These are phyloP conservation scores for Archips xylosteana DNA, from an alignment of 2,888 invertebrate species.

Conservation along the genomic window DNA sequence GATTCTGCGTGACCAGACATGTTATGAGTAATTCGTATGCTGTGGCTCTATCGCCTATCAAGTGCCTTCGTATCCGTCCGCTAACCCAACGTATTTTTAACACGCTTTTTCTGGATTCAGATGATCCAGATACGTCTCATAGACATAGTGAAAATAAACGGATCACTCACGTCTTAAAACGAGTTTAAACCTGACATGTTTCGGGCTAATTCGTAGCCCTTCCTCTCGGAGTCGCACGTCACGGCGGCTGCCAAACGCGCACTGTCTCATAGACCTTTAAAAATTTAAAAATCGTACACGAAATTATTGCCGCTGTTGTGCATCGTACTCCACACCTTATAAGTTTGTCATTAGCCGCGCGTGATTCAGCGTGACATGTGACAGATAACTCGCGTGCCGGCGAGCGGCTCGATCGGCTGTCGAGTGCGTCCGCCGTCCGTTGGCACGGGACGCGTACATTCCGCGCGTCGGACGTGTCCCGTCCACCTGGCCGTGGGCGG, in stretches of 20 bases:
- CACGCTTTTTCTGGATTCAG: background rate
- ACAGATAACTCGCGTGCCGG: conserved; percentile 60
- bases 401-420: conserved; percentile 57
- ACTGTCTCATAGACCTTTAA: background rate
- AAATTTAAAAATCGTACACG: background rate
- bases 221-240: no score
- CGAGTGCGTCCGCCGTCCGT: conserved; percentile 59
- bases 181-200: no score
- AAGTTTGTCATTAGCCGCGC: conserved; percentile 41
- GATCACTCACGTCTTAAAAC: no score
- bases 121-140: background rate
- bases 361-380: conserved; percentile 53
- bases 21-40: no score
- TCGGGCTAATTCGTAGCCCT: no score
- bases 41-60: no score
- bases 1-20: no score
- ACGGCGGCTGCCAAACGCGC: no score
- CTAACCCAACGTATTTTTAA: background rate
- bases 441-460: conserved; percentile 64
- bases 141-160: no score
- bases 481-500: conserved; percentile 76
- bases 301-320: background rate
- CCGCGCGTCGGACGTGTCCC: conserved; percentile 65
- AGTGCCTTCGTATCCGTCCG: no score
- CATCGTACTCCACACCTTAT: conserved; percentile 24